These are phyloP conservation scores for Archocentrus centrarchus DNA, from an alignment of 2,113 vertebrate genomes.

Conservation along the genomic window DNA sequence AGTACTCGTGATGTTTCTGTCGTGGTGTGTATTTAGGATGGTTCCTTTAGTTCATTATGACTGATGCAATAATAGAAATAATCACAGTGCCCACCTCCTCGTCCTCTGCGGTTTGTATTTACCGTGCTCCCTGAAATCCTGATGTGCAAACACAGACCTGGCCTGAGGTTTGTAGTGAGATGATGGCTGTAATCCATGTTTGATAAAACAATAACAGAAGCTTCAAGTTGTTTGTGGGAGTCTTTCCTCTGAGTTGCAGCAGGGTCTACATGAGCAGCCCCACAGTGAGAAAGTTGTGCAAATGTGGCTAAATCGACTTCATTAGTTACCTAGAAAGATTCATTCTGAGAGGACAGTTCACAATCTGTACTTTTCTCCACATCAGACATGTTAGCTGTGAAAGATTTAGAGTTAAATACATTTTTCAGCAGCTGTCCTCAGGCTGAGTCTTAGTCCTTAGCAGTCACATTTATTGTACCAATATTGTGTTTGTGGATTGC, in stretches of 20 bases:
- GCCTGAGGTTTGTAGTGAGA: background rate
- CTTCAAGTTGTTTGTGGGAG: too few species aligned
- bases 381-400: background rate
- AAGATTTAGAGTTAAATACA: background rate
- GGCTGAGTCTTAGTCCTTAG: background rate
- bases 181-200: background rate
- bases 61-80: background rate
- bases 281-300: background rate
- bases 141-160: background rate
- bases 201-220: background rate
- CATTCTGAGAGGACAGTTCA: rapidly evolving
- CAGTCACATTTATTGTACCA: background rate
- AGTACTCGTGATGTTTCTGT: conserved; percentile 39
- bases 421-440: background rate
- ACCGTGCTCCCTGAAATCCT: background rate
- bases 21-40: background rate
- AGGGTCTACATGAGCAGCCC: background rate
- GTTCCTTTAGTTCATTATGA: background rate
- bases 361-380: background rate
- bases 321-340: background rate
- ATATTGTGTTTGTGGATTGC: background rate
- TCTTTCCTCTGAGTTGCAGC: background rate
- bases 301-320: rapidly evolving
- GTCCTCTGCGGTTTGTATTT: background rate
- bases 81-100: rapidly evolving